phyloP scores from a whole-genome alignment of 2,113 vertebrate genomes.

The Laticauda laticaudata region DNA sequence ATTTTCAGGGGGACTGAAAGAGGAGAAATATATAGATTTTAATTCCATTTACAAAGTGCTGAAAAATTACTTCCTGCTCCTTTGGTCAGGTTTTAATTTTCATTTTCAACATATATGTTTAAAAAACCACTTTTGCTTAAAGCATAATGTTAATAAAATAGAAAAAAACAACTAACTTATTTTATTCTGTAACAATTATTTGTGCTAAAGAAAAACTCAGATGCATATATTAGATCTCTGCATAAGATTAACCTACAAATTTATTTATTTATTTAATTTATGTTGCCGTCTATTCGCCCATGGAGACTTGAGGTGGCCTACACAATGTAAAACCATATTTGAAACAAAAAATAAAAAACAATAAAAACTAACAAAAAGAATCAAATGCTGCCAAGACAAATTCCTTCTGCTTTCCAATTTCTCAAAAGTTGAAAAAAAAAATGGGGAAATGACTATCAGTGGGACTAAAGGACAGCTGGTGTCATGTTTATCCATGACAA shows the following conservation, averaged over 20 bases:
- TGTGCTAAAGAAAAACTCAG: conserved; percentile 20
- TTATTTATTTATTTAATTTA: no score
- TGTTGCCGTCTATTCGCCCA: no score
- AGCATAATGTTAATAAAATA: neutral
- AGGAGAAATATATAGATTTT: neutral
- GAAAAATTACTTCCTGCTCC: neutral
- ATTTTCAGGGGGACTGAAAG: neutral
- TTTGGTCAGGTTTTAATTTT: neutral
- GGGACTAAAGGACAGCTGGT: conserved; percentile 24
- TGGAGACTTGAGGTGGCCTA: no score
- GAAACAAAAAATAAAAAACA: no score
- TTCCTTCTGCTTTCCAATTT: neutral
- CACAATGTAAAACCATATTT: no score
- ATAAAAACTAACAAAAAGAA: no score
- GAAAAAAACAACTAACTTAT: neutral
- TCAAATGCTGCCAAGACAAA: conserved; percentile 32
- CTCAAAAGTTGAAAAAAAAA: conserved; percentile 25
- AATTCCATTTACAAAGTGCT: neutral
- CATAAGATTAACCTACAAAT: conserved; percentile 17
- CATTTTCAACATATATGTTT: neutral
- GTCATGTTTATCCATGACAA: conserved; percentile 11
- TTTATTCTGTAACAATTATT: neutral
- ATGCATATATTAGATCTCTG: conserved; percentile 19
- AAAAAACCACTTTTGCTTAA: neutral
- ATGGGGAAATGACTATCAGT: conserved; percentile 1